These are phyloP conservation scores for Pantherophis guttatus DNA, from an alignment of 2,113 vertebrate genomes.

Conservation along the genomic window DNA sequence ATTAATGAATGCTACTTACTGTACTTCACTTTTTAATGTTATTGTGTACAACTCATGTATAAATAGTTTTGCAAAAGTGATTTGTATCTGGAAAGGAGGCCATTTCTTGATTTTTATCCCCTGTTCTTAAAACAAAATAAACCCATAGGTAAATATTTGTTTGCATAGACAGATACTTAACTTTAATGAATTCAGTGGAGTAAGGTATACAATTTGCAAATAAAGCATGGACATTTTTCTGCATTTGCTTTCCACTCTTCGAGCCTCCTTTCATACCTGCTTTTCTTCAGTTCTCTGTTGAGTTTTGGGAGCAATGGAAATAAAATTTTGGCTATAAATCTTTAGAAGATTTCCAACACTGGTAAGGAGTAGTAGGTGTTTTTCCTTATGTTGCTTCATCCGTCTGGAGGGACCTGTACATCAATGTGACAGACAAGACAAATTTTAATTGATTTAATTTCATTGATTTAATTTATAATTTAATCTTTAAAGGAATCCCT, in stretches of 20 bases:
- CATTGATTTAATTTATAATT: neutral
- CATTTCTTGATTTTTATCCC: neutral
- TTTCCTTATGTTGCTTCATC: neutral
- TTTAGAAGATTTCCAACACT: neutral
- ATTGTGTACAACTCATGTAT: neutral
- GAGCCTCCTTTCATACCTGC: neutral
- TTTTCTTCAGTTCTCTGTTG: neutral
- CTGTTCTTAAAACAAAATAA: neutral
- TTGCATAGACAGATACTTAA: neutral
- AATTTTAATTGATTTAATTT: neutral
- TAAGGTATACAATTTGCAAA: neutral
- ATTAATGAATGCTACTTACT: neutral
- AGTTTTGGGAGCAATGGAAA: neutral
- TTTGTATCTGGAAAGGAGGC: neutral
- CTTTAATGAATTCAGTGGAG: neutral
- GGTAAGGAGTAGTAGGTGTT: neutral
- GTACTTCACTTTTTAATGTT: neutral
- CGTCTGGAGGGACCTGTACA: neutral
- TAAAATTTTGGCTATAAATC: neutral
- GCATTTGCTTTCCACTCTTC: neutral
- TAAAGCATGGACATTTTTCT: neutral
- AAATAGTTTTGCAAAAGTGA: neutral
- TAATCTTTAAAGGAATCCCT: neutral
- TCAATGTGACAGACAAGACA: neutral
- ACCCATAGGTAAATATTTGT: neutral